These are phyloP conservation scores for Drosophila atripex DNA, from an alignment of 2,888 invertebrate genomes.

Conservation along the genomic window DNA sequence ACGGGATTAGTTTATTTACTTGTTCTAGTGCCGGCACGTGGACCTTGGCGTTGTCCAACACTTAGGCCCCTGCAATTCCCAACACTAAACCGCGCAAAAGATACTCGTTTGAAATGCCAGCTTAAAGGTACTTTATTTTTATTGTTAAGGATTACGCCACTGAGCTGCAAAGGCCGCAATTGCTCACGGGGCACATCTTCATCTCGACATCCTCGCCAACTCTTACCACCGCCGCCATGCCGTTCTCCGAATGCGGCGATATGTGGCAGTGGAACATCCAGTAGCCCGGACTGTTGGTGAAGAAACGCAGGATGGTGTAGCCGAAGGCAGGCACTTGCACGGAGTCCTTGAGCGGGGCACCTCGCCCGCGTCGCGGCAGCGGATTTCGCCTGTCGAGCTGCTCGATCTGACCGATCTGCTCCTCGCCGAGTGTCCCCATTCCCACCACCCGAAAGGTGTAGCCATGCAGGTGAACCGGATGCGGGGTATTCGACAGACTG, in stretches of 20 bases:
- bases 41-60: conserved; percentile 8
- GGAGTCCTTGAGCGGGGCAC: conserved; percentile 79
- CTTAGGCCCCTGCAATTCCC: neutral
- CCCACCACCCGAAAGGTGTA: conserved; percentile 81
- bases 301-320: conserved; percentile 80
- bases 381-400: conserved; percentile 74
- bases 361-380: conserved; percentile 68
- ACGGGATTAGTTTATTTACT: conserved; percentile 17
- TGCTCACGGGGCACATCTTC: conserved; percentile 81
- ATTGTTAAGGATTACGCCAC: conserved; percentile 46
- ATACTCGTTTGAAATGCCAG: conserved; percentile 14
- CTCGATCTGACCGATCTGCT: conserved; percentile 76
- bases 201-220: conserved; percentile 80
- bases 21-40: conserved; percentile 13
- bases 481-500: conserved; percentile 69
- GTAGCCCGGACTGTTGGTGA: conserved; percentile 79
- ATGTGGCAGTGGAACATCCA: conserved; percentile 82
- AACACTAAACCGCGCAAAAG: conserved; percentile 1
- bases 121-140: conserved; percentile 15
- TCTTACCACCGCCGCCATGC: conserved; percentile 79
- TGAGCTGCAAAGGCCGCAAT: conserved; percentile 79
- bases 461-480: conserved; percentile 81
- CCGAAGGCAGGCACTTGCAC: conserved; percentile 80
- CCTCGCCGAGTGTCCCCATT: conserved; percentile 79
- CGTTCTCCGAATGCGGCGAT: conserved; percentile 79